Evolutionary conservation across 2,888 invertebrate genomes (phyloP), one percentile per base, ranked within the genome.

Genomic region (Agrochola litura): DNA sequence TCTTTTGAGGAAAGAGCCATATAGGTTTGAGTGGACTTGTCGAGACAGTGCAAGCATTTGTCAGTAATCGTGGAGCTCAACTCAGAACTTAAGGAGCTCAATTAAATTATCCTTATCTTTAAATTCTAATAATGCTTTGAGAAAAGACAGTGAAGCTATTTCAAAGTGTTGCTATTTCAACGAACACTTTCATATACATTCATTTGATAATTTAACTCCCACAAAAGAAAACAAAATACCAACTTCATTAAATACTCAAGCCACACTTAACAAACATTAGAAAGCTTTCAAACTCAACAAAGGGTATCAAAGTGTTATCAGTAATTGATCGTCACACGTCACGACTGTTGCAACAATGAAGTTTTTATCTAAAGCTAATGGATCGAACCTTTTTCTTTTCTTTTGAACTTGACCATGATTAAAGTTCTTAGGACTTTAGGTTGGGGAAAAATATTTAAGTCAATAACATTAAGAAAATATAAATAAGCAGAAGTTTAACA

Each of bases 271-370:
- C 8, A 52, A 65, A 73, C 68, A 64, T 60, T 37, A 63, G 54
- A 67, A 76, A 54, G 67, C 70, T 82, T 64, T 80, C 63, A 63
- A 67, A 43, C 41, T 43, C 25, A 64, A 83, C 82, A 85, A 78
- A 85, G 71, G 63, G 60, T 71, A 82, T 78, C 77, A 72, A 54
- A 82, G 63, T 71, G 43, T 77, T 73, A 81, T 83, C 78, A 65
- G 82, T 82, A 84, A 82, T 82, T 78, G 78, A 82, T 78, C 85
- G 82, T 64, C 85, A 74, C 85, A 72, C 85, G 82, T 82, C 85
- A 25, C 12, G 43, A 43, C 78, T 83, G 84, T 84, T 85, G 78
- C 68, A 74, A 75, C 74, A 75, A 65, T 78, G 49, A 72, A 19
- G 58, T 66, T 73, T 64, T 70, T 78, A 69, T 82, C 74, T 85